phyloP scores from a whole-genome alignment of 2,888 invertebrate genomes.

The Cinara cedri region DNA sequence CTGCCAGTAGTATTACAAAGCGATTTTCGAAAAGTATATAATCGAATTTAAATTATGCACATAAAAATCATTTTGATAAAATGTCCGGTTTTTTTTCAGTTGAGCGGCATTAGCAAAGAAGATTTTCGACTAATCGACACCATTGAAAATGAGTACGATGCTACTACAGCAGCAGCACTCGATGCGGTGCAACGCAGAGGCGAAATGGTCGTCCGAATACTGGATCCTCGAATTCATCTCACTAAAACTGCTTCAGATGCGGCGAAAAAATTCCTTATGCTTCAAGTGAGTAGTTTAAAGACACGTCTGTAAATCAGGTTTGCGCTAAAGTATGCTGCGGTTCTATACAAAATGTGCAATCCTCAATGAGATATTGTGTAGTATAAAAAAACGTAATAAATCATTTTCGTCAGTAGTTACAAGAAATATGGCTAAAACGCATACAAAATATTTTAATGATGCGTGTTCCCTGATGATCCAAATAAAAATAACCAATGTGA shows the following conservation, averaged over 20 bases:
- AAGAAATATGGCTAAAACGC: too few relatives aligned
- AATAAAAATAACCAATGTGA: too few relatives aligned
- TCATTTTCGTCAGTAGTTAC: too few relatives aligned
- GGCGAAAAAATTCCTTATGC: conserved; percentile 82
- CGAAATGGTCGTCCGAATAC: conserved; percentile 92
- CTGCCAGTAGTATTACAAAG: conserved; percentile 86
- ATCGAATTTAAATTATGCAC: background rate
- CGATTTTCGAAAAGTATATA: conserved; percentile 87
- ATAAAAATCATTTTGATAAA: background rate
- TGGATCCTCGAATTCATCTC: conserved; percentile 81
- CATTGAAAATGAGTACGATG: conserved; percentile 93
- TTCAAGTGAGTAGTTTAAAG: conserved; percentile 70
- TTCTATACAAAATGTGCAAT: too few relatives aligned
- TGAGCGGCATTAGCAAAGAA: conserved; percentile 94
- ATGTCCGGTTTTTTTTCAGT: conserved; percentile 67
- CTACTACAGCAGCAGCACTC: conserved; percentile 88
- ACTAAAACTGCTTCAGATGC: conserved; percentile 85
- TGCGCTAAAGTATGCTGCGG: too few relatives aligned
- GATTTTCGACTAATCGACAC: conserved; percentile 97
- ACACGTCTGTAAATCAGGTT: too few relatives aligned
- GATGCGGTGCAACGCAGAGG: conserved; percentile 87
- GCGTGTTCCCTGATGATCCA: too few relatives aligned
- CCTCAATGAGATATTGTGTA: too few relatives aligned
- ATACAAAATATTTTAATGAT: too few relatives aligned
- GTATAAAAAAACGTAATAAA: too few relatives aligned